Percentiles rank a stretch among this genome's conserved stretches.
Conservation (phyloP, 2,113 vertebrate species). For the Beaufortia kweichowensis region DNA sequence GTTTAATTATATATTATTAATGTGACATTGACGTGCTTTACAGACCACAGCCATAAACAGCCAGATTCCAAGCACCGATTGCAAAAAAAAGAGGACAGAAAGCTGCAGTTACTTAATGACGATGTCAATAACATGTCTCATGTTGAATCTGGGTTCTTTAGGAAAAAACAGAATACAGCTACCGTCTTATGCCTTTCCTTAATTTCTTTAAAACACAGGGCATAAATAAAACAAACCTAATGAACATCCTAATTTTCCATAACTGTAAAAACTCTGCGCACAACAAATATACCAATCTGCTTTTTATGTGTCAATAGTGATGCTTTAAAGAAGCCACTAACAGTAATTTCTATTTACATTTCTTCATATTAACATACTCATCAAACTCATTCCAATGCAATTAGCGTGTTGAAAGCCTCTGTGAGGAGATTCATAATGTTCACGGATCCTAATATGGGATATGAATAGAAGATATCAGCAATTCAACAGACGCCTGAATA, state of each 20-base stretch:
- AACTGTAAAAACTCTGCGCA: background rate
- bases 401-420: conserved; percentile 12
- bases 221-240: no score
- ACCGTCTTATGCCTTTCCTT: no score
- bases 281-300: background rate
- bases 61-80: no score
- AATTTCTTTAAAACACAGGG: no score
- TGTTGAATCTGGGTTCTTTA: no score
- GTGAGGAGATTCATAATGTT: background rate
- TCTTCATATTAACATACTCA: background rate
- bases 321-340: background rate
- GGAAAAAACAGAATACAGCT: no score
- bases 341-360: background rate
- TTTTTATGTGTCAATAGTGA: background rate
- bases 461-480: conserved; percentile 7
- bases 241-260: background rate
- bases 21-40: background rate
- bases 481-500: conserved; percentile 9
- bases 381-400: conserved; percentile 16
- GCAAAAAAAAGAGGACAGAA: no score
- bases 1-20: background rate
- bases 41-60: background rate
- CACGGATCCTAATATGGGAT: background rate
- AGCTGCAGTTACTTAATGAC: no score
- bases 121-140: no score